Evolutionary conservation across 2,888 invertebrate genomes (phyloP).

Genomic region (Mimachlamys varia): DNA sequence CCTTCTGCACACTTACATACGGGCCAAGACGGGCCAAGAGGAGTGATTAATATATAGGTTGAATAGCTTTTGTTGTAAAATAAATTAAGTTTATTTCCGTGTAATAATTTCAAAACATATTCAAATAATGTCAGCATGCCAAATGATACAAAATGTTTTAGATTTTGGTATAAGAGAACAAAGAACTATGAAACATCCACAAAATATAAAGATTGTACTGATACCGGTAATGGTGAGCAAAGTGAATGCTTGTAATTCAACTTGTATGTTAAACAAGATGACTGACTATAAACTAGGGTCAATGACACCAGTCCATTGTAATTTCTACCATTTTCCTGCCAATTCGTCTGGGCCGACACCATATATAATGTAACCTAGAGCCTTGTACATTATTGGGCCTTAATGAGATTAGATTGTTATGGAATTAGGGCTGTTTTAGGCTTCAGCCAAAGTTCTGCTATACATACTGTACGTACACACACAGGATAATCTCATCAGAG

Average conservation of each 20-base stretch:
- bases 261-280: neutral
- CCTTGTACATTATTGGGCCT: neutral
- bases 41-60: no score
- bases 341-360: neutral
- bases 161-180: neutral
- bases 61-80: no score
- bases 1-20: no score
- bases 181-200: neutral
- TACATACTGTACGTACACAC: neutral
- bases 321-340: neutral
- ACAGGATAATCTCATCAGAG: neutral
- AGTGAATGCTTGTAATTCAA: no score
- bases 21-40: no score
- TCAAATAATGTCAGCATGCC: no score
- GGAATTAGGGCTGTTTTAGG: slow-evolving; percentile 15
- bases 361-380: neutral
- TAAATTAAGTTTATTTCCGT: no score
- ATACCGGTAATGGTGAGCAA: no score
- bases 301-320: neutral
- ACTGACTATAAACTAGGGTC: neutral
- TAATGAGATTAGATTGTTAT: slow-evolving; percentile 29
- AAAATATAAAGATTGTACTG: no score
- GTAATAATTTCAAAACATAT: no score
- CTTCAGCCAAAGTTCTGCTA: neutral
- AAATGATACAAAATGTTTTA: neutral